These are phyloP conservation scores for Silurus aristotelis DNA, from an alignment of 2,797 vertebrate genomes.

Conservation along the genomic window DNA sequence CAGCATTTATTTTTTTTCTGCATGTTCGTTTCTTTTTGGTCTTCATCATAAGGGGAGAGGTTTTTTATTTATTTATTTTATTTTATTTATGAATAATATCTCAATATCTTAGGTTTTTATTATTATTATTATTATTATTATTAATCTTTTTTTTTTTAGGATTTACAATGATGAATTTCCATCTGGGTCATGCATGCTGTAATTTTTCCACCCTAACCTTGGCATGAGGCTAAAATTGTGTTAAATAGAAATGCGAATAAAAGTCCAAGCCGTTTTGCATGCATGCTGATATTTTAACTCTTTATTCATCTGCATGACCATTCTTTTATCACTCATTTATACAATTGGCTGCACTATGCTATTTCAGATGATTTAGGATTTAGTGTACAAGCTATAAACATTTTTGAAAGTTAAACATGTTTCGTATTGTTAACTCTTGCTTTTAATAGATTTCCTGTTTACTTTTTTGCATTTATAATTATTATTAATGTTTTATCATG, in stretches of 20 bases:
- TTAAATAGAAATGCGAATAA: neutral
- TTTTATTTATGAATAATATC: neutral
- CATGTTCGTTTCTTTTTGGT: conserved; percentile 8
- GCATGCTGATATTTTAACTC: conserved; percentile 6
- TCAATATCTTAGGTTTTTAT: neutral
- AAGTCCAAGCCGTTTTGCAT: neutral
- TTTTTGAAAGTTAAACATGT: neutral
- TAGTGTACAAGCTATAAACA: neutral
- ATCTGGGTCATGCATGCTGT: conserved; percentile 13
- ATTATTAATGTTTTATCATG: conserved; percentile 4
- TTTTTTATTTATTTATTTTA: neutral
- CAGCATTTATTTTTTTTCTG: neutral
- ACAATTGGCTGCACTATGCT: neutral
- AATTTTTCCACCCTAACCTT: neutral
- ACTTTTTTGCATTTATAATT: neutral
- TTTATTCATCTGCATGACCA: conserved; percentile 38
- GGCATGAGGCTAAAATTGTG: conserved; percentile 1
- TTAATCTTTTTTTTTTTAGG: neutral
- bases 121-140: too few relatives aligned
- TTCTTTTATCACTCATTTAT: conserved; percentile 29
- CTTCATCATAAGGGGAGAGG: neutral
- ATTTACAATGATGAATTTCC: neutral
- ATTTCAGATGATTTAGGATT: conserved; percentile 1
- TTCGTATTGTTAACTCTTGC: neutral
- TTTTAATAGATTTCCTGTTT: conserved; percentile 7